phyloP scores from a whole-genome alignment of 2,888 invertebrate genomes.

The Clitarchus hookeri region DNA sequence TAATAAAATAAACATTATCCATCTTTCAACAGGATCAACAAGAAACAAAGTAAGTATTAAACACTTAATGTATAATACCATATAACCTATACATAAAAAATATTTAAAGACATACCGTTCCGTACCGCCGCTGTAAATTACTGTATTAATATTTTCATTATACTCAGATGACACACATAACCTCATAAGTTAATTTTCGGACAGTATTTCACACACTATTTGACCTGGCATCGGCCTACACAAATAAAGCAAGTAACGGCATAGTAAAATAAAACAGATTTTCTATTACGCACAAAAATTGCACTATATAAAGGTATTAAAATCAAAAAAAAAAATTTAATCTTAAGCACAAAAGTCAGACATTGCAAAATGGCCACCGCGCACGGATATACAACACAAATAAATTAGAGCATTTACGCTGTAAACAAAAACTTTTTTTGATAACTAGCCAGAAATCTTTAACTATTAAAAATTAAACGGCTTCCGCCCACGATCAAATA shows the following conservation, averaged over 20 bases:
- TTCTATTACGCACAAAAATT: slow-evolving; percentile 26
- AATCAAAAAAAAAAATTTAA: slow-evolving; percentile 30
- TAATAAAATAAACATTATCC: not conserved
- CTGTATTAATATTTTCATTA: not conserved
- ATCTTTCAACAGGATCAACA: not conserved
- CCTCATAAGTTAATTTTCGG: not conserved
- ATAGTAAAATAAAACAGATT: not conserved
- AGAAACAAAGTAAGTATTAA: not conserved
- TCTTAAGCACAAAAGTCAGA: slow-evolving; percentile 38
- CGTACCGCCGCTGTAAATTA: not conserved
- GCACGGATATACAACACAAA: slow-evolving; percentile 33
- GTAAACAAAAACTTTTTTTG: not conserved
- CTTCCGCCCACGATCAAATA: no score
- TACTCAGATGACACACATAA: slow-evolving; percentile 18
- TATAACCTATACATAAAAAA: not conserved
- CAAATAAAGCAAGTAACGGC: not conserved
- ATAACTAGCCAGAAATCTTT: not conserved
- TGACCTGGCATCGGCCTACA: not conserved
- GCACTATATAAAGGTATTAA: slow-evolving; percentile 15
- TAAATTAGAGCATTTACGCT: not conserved
- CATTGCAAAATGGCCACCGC: slow-evolving; percentile 42
- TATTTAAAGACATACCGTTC: not conserved
- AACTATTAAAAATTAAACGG: no score
- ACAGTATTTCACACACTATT: slow-evolving; percentile 18
- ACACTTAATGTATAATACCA: not conserved